These are phyloP conservation scores for Leptothorax acervorum DNA, from an alignment of 2,888 invertebrate genomes.

Conservation along the genomic window DNA sequence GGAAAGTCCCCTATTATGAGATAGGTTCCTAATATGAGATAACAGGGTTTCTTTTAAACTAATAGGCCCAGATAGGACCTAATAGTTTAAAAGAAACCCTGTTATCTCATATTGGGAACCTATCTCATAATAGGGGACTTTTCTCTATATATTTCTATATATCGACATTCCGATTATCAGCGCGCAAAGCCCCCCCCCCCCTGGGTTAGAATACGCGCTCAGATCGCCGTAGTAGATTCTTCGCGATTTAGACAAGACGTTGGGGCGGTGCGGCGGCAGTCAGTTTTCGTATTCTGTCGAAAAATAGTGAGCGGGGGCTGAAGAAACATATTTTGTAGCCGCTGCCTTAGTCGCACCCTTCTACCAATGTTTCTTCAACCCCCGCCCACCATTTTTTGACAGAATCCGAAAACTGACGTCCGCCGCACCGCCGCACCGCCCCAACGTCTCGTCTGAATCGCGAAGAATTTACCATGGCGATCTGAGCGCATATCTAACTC, in stretches of 20 bases:
- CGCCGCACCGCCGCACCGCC: not conserved
- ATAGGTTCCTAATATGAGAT: too few relatives aligned
- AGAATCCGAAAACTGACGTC: not conserved
- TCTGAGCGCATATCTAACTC: not conserved
- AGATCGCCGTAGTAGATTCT: not conserved
- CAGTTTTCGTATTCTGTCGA: not conserved
- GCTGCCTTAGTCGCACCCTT: not conserved
- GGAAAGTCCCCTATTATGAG: too few relatives aligned
- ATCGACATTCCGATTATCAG: constrained; percentile 16
- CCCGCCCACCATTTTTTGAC: constrained; percentile 10
- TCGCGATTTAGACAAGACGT: not conserved
- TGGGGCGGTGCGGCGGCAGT: not conserved
- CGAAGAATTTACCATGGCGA: not conserved
- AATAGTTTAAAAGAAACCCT: too few relatives aligned
- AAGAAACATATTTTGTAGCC: not conserved
- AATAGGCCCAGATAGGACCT: too few relatives aligned
- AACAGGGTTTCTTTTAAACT: too few relatives aligned
- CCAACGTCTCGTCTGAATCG: not conserved
- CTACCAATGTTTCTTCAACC: not conserved
- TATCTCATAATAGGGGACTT: too few relatives aligned
- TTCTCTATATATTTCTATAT: constrained; percentile 7
- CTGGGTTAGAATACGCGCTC: constrained; percentile 1
- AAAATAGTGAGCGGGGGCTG: constrained; percentile 5
- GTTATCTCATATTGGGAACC: too few relatives aligned
- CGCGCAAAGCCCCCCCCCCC: not conserved